phyloP scores from a whole-genome alignment of 2,113 vertebrate genomes.

The Rhabdomys dilectus region DNA sequence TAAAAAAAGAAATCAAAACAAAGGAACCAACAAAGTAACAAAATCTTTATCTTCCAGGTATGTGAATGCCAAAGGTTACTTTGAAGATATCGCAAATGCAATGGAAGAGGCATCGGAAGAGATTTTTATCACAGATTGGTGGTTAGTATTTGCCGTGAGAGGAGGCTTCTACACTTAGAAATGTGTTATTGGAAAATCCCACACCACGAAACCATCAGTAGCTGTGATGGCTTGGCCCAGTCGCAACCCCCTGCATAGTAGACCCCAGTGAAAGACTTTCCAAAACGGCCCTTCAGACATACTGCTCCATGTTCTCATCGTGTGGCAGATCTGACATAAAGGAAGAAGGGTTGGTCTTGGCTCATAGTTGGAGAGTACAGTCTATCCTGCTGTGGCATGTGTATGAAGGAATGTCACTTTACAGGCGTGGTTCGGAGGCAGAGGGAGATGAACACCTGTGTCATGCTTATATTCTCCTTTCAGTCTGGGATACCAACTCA shows the following conservation, averaged over 20 bases:
- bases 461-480: neutral
- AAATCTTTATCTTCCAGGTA: slow-evolving; percentile 90
- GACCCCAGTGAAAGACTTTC: slow-evolving; percentile 80
- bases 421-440: neutral
- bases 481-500: neutral
- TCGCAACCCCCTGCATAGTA: slow-evolving; percentile 72
- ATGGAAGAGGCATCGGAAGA: slow-evolving; percentile 96
- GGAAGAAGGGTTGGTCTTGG: neutral
- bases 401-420: neutral
- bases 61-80: slow-evolving; percentile 96
- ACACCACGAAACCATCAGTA: slow-evolving; percentile 72
- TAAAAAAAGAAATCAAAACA: neutral
- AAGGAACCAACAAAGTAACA: neutral
- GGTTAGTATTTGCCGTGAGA: slow-evolving; percentile 88
- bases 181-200: slow-evolving; percentile 21
- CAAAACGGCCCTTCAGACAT: slow-evolving; percentile 78
- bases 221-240: slow-evolving; percentile 81
- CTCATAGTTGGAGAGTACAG: neutral
- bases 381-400: neutral
- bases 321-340: too few species aligned
- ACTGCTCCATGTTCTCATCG: too few species aligned
- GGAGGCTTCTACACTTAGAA: slow-evolving; percentile 46
- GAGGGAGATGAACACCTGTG: neutral
- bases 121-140: slow-evolving; percentile 99
- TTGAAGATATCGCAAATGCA: slow-evolving; percentile 95